Evolutionary conservation across 2,888 invertebrate genomes (phyloP).

Genomic region (Epirrhoe alternata): DNA sequence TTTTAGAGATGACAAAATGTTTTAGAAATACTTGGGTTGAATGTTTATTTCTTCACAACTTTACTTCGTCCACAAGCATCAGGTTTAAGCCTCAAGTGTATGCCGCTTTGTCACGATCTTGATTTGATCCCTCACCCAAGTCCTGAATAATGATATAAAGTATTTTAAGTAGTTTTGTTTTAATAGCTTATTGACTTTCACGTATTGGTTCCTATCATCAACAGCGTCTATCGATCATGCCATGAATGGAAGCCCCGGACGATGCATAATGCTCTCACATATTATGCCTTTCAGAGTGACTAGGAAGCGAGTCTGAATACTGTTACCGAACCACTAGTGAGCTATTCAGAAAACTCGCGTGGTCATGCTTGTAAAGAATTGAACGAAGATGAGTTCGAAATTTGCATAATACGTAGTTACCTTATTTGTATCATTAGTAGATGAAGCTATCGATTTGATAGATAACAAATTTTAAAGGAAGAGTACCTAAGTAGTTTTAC

Average conservation of each 20-base stretch:
- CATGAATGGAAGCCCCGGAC: constrained; percentile 53
- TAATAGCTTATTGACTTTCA: constrained; percentile 26
- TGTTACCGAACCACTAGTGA: constrained; percentile 36
- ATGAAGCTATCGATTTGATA: too few species aligned
- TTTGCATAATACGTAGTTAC: background rate
- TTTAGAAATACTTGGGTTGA: background rate
- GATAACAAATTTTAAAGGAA: too few species aligned
- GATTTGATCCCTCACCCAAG: background rate
- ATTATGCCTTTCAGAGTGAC: constrained; percentile 41
- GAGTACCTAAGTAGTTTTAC: too few species aligned
- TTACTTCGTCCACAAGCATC: background rate
- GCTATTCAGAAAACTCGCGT: constrained; percentile 40
- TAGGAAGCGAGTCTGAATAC: constrained; percentile 44
- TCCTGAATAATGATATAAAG: background rate
- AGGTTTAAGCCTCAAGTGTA: too few species aligned
- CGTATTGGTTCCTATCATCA: constrained; percentile 15
- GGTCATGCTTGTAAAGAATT: constrained; percentile 27
- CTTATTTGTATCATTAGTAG: too few species aligned
- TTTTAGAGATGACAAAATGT: background rate
- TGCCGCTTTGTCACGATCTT: too few species aligned
- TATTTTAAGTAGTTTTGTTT: background rate
- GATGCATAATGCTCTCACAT: constrained; percentile 47
- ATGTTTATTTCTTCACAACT: background rate
- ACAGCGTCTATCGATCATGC: constrained; percentile 55
- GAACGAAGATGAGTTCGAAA: background rate